Conservation (phyloP, 1,140 invertebrate species). For the Eupeodes corollae region DNA sequence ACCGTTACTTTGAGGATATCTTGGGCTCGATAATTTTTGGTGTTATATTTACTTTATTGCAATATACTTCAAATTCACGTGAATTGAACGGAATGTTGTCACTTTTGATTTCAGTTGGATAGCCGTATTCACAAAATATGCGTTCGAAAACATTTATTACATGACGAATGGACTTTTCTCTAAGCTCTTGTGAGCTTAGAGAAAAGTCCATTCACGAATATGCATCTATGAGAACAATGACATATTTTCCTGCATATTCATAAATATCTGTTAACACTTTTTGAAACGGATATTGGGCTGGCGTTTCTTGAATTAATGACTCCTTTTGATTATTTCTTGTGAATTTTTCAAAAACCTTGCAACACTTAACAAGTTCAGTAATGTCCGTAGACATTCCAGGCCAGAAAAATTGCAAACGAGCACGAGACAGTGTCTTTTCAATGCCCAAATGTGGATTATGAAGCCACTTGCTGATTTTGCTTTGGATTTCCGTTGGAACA, state of each 20-base stretch:
- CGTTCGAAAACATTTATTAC: background rate
- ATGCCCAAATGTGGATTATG: background rate
- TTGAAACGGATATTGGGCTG: background rate
- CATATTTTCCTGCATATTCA: constrained; percentile 1
- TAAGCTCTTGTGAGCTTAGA: background rate
- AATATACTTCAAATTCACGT: background rate
- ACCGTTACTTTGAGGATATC: constrained; percentile 1
- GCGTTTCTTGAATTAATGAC: background rate
- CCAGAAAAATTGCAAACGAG: background rate
- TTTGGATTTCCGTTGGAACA: background rate
- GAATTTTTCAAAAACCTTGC: constrained; percentile 9
- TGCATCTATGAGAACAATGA: background rate
- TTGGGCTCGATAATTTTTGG: too few species aligned
- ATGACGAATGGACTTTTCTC: background rate
- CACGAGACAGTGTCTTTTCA: background rate
- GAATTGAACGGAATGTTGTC: background rate
- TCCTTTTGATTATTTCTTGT: constrained; percentile 3
- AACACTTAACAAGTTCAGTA: background rate
- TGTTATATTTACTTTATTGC: background rate
- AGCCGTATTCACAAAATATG: constrained; percentile 2
- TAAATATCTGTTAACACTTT: constrained; percentile 1
- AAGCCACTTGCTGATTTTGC: background rate
- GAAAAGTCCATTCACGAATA: too few species aligned
- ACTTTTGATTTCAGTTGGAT: constrained; percentile 1
- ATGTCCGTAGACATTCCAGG: background rate